These are phyloP conservation scores for Microcebus lehilahytsara DNA, from an alignment of 2,113 vertebrate genomes.

Conservation along the genomic window DNA sequence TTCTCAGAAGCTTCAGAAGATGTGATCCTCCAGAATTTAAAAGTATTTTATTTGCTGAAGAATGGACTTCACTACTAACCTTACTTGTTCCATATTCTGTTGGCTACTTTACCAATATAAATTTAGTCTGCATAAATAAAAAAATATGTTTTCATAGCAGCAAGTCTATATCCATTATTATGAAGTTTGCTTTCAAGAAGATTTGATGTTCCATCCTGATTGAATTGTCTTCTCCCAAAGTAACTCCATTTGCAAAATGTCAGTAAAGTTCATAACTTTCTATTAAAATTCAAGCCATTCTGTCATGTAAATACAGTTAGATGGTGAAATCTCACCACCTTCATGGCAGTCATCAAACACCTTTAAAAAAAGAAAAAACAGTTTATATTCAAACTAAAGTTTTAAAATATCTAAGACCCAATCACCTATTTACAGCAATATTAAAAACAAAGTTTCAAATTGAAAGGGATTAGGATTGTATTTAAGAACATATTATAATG, in stretches of 20 bases:
- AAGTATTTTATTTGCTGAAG: background rate
- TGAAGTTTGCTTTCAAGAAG: slow-evolving; percentile 48
- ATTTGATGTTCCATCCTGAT: slow-evolving; percentile 26
- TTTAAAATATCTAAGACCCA: slow-evolving; percentile 32
- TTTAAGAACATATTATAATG: background rate
- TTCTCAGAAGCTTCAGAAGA: background rate
- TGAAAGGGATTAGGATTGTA: background rate
- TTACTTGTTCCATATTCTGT: slow-evolving; percentile 6
- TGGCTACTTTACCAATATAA: slow-evolving; percentile 32
- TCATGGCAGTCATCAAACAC: slow-evolving; percentile 98
- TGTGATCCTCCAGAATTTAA: background rate
- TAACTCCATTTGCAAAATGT: slow-evolving; percentile 53
- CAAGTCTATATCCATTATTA: slow-evolving; percentile 30
- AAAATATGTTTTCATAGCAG: slow-evolving; percentile 41
- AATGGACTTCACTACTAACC: background rate
- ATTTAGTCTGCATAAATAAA: slow-evolving; percentile 51
- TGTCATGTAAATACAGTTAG: slow-evolving; percentile 95
- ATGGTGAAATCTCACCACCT: slow-evolving; percentile 97
- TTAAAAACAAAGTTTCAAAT: slow-evolving; percentile 35
- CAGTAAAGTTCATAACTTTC: slow-evolving; percentile 34
- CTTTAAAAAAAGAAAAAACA: slow-evolving; percentile 81
- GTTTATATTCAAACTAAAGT: slow-evolving; percentile 52
- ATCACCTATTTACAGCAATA: background rate
- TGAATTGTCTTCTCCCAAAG: slow-evolving; percentile 31
- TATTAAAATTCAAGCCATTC: slow-evolving; percentile 96